Evolutionary conservation across 1,140 invertebrate species (phyloP).

Genomic region (Geopemphigus sp.): DNA sequence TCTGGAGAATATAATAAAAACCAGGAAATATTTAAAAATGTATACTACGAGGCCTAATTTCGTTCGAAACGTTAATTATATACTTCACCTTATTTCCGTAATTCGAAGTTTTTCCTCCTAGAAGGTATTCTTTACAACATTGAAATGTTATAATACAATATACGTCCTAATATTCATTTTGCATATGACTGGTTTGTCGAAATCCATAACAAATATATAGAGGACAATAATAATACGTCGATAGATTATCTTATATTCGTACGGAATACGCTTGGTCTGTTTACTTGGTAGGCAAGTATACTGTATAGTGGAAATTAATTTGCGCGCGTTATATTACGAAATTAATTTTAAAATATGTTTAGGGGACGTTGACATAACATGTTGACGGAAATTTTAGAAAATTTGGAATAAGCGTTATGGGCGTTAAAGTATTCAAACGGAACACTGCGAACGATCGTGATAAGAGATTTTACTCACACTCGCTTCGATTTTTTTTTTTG

Average conservation of each 20-base stretch:
- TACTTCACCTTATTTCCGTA: too few relatives aligned
- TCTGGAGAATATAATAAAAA: too few relatives aligned
- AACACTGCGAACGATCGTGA: background rate
- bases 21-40: too few relatives aligned
- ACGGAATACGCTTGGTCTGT: background rate
- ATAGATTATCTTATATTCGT: background rate
- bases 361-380: background rate
- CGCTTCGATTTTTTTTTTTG: too few relatives aligned
- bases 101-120: too few relatives aligned
- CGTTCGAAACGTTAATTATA: too few relatives aligned
- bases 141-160: too few relatives aligned
- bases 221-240: background rate
- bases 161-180: slow-evolving; percentile 1
- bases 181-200: background rate
- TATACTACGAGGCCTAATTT: too few relatives aligned
- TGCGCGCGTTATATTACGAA: too few relatives aligned
- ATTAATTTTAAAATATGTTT: background rate
- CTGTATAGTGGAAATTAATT: background rate
- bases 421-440: background rate
- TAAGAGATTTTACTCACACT: background rate
- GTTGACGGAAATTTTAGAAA: background rate
- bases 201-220: background rate
- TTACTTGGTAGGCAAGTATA: slow-evolving; percentile 1
- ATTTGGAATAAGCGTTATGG: background rate
- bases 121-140: too few relatives aligned